Conservation (phyloP, 2,797 vertebrate species). For the Erpetoichthys calabaricus region DNA sequence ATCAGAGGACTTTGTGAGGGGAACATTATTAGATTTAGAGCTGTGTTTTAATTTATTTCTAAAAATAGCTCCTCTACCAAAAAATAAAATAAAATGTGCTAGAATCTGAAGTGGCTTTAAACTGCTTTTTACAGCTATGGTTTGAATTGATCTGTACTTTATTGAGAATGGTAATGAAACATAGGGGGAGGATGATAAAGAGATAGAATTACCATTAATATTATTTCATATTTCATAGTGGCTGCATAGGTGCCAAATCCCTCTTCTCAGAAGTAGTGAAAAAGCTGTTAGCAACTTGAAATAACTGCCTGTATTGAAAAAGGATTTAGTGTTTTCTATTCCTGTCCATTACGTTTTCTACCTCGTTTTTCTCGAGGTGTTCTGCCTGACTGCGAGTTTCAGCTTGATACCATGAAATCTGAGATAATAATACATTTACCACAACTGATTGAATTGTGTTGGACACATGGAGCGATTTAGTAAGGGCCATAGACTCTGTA, state of each 20-base stretch:
- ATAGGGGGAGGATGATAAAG: too few species aligned
- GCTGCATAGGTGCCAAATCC: background rate
- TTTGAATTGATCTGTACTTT: too few species aligned
- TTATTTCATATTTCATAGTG: too few species aligned
- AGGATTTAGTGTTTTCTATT: background rate
- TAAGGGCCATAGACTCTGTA: constrained; percentile 10
- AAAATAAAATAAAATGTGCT: too few species aligned
- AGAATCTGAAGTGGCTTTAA: too few species aligned
- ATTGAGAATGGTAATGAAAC: too few species aligned
- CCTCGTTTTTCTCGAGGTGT: constrained; percentile 1
- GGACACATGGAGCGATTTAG: constrained; percentile 14
- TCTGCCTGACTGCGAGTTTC: constrained; percentile 6
- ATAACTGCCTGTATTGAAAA: background rate
- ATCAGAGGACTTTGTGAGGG: too few species aligned
- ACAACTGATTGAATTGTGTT: constrained; percentile 15
- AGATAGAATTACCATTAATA: too few species aligned
- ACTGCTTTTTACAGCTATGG: too few species aligned
- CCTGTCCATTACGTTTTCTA: constrained; percentile 1
- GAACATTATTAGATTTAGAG: too few species aligned
- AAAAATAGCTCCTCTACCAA: too few species aligned
- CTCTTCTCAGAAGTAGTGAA: background rate
- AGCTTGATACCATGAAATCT: constrained; percentile 12
- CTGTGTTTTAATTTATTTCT: too few species aligned
- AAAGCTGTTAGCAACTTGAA: background rate
- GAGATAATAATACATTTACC: constrained; percentile 14